A percentile compares a stretch with the other conserved stretches of the same genome.
Conservation (phyloP, 2,888 invertebrate genomes). For the Steromphala cineraria region DNA sequence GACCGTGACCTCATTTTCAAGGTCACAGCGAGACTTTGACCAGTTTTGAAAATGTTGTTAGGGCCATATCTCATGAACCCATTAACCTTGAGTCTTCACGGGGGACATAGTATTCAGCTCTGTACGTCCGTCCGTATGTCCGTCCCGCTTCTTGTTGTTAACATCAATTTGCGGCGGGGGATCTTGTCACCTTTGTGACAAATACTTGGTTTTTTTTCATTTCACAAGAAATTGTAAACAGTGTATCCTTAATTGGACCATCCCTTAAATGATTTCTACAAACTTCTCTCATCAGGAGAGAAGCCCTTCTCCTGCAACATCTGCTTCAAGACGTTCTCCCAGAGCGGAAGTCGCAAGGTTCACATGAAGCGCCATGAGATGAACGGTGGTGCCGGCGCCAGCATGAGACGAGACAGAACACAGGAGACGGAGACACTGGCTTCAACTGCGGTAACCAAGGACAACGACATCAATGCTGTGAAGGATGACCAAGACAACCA, state of each 20-base stretch:
- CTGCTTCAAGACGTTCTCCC: constrained; percentile 75
- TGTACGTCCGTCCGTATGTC: too few species aligned
- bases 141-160: too few species aligned
- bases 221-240: neutral
- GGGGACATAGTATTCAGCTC: too few species aligned
- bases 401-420: neutral
- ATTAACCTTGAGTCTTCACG: too few species aligned
- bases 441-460: neutral
- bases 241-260: neutral
- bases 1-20: too few species aligned
- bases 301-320: constrained; percentile 73
- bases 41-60: too few species aligned
- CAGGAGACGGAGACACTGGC: neutral
- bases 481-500: neutral
- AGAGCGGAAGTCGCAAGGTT: constrained; percentile 75
- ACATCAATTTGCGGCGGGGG: too few species aligned
- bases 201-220: too few species aligned
- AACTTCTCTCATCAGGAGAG: constrained; percentile 63
- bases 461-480: neutral
- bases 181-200: too few species aligned
- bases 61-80: too few species aligned
- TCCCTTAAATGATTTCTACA: neutral
- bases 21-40: too few species aligned
- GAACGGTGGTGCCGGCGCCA: constrained; percentile 20
- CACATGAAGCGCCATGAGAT: constrained; percentile 79